phyloP scores from a whole-genome alignment of 2,113 vertebrate genomes.

The rat (Rattus norvegicus) region DNA sequence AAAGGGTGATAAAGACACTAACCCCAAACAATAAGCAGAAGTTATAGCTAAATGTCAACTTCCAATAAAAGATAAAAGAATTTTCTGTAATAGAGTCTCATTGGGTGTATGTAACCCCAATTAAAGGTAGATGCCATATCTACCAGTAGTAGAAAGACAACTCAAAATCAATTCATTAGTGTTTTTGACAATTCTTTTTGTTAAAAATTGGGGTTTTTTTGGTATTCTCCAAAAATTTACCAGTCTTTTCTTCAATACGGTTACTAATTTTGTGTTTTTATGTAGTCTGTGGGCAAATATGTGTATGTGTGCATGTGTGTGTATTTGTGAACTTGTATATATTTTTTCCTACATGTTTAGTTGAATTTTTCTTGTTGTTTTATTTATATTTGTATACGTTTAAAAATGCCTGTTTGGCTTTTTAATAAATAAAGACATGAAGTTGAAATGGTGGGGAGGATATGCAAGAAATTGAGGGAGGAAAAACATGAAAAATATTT shows the following conservation, averaged over 20 bases:
- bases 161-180: no score
- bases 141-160: no score
- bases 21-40: background rate
- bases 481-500: background rate
- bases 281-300: no score
- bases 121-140: no score
- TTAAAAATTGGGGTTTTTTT: no score
- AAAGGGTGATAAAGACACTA: background rate
- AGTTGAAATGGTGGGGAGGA: background rate
- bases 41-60: background rate
- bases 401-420: background rate
- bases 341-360: background rate
- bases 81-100: background rate
- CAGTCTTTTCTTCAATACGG: background rate
- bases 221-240: no score
- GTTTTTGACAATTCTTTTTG: no score
- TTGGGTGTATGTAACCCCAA: background rate
- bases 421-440: background rate
- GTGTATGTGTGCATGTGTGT: no score
- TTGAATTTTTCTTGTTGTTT: background rate
- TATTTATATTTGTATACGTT: background rate
- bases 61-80: background rate
- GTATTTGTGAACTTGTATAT: no score
- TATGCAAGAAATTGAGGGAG: background rate
- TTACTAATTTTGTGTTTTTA: background rate